Evolutionary conservation across 2,113 vertebrate genomes (phyloP), one percentile per base, ranked within the genome.

Genomic region (Elgaria multicarinata): DNA sequence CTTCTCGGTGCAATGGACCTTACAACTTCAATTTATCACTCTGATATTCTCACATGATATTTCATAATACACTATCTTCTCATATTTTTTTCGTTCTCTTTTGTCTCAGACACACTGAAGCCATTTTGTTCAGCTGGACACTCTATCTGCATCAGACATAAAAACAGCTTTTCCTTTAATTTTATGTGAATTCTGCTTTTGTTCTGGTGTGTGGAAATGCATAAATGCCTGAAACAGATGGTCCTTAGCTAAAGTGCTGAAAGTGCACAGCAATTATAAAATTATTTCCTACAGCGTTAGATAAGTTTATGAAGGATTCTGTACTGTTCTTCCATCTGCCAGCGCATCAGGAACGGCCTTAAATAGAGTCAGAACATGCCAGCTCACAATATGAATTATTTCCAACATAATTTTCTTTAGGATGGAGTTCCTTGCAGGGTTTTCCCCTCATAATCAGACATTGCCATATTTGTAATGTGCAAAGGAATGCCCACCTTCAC

Each of bases 11-110:
- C 84, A 89, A 75, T 83, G 71, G 58, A 83, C 81, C 72, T 77
- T 84, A 67, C 10, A 28, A 26, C 62, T 77, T 84, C 72, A 84
- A 89, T 84, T 89, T 84, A 89, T 77, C 81, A 33, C 58, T 89
- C 53, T 62, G 24, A 8, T 42, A 84, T 77, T 62, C n/a, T 89
- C 58, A 67, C 58, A 84, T 53, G 69, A 50, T 66, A 67, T 84
- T 84, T 84, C 58, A 77, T 22, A 50, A 9, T 33, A 66, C 39
- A 79, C 22, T n/a, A 28, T 67, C 33, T 31, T 87, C 42, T 44
- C 20, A 46, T 9, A 13, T 44, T 78, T 9, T 42, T 31, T 12
- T 20, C 42, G 16, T 46, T 62, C 33, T 75, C 39, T 50, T 75
- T 77, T 67, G 26, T 39, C 42, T 66, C 22, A 16, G 26, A n/a